Percentiles rank a stretch among this genome's conserved stretches.
Evolutionary conservation across 2,888 invertebrate genomes (phyloP).

Genomic region (Odontocerum albicorne): DNA sequence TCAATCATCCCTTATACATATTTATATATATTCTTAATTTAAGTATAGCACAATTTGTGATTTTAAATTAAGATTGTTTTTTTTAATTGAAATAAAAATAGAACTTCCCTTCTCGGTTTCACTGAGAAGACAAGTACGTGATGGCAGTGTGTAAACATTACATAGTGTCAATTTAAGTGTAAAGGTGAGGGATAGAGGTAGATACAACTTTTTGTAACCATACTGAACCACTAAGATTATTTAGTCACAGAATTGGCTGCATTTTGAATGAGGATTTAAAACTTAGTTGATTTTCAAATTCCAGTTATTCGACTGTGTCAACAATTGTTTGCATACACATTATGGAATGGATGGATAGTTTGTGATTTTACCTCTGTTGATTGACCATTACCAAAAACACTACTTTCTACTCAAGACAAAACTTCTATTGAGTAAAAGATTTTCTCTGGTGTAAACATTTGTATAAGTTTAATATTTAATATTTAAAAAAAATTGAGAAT

Average conservation of each 20-base stretch:
- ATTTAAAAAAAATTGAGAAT: slow-evolving; percentile 28
- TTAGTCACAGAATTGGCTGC: no score
- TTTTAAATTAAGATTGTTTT: slow-evolving; percentile 50
- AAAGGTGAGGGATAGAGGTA: no score
- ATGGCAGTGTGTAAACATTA: no score
- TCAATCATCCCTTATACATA: slow-evolving; percentile 59
- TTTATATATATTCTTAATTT: slow-evolving; percentile 53
- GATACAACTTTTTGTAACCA: no score
- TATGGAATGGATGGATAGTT: slow-evolving; percentile 24
- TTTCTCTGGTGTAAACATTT: slow-evolving; percentile 19
- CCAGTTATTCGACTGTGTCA: slow-evolving; percentile 23
- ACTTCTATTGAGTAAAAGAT: no score
- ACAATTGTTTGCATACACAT: slow-evolving; percentile 28
- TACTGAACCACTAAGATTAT: no score
- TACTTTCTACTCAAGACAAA: no score
- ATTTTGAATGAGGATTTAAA: no score
- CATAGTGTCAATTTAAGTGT: no score
- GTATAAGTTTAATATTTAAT: slow-evolving; percentile 29
- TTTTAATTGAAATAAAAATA: slow-evolving; percentile 17
- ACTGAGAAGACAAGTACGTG: no score
- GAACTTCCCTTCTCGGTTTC: no score
- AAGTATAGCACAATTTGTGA: slow-evolving; percentile 62
- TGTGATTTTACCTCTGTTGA: slow-evolving; percentile 28
- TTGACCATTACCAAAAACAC: slow-evolving; percentile 27
- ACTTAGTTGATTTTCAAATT: no score